Evolutionary conservation across 2,888 invertebrate species (phyloP).

Genomic region (Coelopa pilipes): DNA sequence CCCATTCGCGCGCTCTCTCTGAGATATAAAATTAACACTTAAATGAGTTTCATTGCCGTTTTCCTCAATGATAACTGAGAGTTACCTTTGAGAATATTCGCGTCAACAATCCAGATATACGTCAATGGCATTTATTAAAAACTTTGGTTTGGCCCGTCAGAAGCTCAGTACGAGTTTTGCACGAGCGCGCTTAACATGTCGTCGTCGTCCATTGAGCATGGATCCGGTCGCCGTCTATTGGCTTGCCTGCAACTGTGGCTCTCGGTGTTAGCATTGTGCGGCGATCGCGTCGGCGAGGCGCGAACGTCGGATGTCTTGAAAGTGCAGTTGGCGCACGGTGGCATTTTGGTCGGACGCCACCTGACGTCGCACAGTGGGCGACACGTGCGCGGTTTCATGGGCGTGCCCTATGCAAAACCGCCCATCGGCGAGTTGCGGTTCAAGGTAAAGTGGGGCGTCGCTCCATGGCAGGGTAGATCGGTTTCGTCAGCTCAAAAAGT

Average conservation of each 20-base stretch:
- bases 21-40: too few relatives aligned
- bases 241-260: background rate
- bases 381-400: constrained; percentile 72
- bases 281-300: constrained; percentile 36
- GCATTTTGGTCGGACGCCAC: constrained; percentile 70
- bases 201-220: background rate
- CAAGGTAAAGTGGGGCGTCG: constrained; percentile 67
- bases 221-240: background rate
- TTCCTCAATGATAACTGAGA: too few relatives aligned
- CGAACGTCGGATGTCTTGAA: constrained; percentile 61
- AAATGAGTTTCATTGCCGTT: too few relatives aligned
- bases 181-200: constrained; percentile 28
- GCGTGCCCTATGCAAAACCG: constrained; percentile 74
- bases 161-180: constrained; percentile 19
- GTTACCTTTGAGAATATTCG: too few relatives aligned
- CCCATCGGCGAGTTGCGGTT: constrained; percentile 74
- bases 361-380: constrained; percentile 71
- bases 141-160: constrained; percentile 12
- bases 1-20: too few relatives aligned
- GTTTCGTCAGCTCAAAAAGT: too few relatives aligned
- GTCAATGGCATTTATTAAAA: constrained; percentile 5
- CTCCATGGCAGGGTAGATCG: too few relatives aligned
- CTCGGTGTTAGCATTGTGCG: background rate
- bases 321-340: constrained; percentile 65
- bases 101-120: too few relatives aligned